Percentiles rank a stretch among this genome's conserved stretches.
These are phyloP conservation scores for Chaitophorus viminalis DNA, from an alignment of 2,888 invertebrate genomes.

Conservation along the genomic window DNA sequence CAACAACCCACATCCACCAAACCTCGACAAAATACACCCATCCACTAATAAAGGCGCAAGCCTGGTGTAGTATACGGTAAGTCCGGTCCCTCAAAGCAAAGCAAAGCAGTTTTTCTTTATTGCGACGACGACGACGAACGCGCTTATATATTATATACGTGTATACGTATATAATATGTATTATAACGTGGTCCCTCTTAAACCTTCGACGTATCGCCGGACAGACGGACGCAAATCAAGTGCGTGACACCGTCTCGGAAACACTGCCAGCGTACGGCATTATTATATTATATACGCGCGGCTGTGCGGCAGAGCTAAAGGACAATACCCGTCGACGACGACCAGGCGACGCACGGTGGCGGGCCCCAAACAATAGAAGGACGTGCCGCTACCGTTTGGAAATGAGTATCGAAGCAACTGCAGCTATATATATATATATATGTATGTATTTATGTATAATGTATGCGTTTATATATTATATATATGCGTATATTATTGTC, in stretches of 20 bases:
- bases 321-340: slow-evolving; percentile 50
- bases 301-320: neutral
- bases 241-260: slow-evolving; percentile 40
- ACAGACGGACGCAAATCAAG: slow-evolving; percentile 56
- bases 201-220: neutral
- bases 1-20: too few relatives aligned
- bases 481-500: too few relatives aligned
- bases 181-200: neutral
- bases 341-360: slow-evolving; percentile 4
- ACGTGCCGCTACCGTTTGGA: slow-evolving; percentile 62
- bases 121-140: neutral
- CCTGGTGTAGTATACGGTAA: too few relatives aligned
- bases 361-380: slow-evolving; percentile 57
- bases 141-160: too few relatives aligned
- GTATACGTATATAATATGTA: too few relatives aligned
- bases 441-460: neutral
- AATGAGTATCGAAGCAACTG: neutral
- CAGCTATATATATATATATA: too few relatives aligned
- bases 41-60: too few relatives aligned
- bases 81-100: too few relatives aligned
- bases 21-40: too few relatives aligned
- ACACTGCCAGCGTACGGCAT: too few relatives aligned
- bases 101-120: neutral
- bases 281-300: too few relatives aligned
- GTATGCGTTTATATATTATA: too few relatives aligned